Evolutionary conservation across 2,113 vertebrate species (phyloP), one percentile per base, ranked within the genome.

Genomic region (Butastur rufipennis): DNA sequence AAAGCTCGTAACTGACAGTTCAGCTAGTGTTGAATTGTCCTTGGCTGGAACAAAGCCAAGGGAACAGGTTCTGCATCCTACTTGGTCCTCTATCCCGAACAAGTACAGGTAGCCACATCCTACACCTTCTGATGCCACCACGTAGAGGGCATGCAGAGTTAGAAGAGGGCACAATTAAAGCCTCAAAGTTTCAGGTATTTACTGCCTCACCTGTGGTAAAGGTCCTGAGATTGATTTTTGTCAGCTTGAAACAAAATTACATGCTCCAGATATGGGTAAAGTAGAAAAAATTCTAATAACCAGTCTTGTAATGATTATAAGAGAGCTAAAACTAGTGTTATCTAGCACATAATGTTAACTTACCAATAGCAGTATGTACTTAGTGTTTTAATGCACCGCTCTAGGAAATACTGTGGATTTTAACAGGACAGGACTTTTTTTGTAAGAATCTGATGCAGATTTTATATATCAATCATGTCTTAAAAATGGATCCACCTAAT

Each of bases 401-500:
- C 16, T 23, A 48, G 45, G 55, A 83, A 95, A 90, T 62, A 70
- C 36, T 66, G 48, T 0, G 3, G 27, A 50, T 88, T 90, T 90
- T 80, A 70, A 66, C 29, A 52, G 71, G 53, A 23, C 13, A 59
- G n/a, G 32, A 16, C 1, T 47, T 42, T 26, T 29, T 47, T 63
- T 17, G 14, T 42, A 43, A 61, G 23, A 81, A 73, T 91, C 53
- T 92, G 79, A 62, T 81, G 36, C 42, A 88, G 47, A 81, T 83
- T 88, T 87, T 91, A 26, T 56, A n/a, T 77, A 86, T 88, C 83
- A 95, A 74, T 96, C 83, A 81, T 86, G 32, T 70, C 42, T 90
- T 92, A 86, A 95, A 90, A 87, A 90, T 59, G 78, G 59, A 90
- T 90, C 72, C 78, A 93, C 55, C 82, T 83, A 93, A 79, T 95